phyloP scores from a whole-genome alignment of 1,140 invertebrate species.

The Lucilia cuprina region DNA sequence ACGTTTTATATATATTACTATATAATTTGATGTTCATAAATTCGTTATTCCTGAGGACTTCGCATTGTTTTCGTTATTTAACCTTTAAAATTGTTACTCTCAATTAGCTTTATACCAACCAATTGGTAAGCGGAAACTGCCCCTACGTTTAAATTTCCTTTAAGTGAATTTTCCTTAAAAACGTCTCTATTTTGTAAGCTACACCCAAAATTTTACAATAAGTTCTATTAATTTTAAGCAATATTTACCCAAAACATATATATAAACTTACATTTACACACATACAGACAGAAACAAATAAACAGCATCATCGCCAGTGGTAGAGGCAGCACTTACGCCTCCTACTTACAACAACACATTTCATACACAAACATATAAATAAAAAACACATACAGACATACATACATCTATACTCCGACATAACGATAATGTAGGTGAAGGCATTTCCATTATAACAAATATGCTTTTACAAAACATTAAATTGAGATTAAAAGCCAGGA shows the following conservation, averaged over 20 bases:
- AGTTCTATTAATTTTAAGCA: slow-evolving; percentile 8
- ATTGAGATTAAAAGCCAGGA: slow-evolving; percentile 42
- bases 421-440: slow-evolving; percentile 41
- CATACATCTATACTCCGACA: background rate
- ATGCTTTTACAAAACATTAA: slow-evolving; percentile 40
- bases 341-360: background rate
- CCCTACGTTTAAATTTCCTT: background rate
- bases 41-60: too few species aligned
- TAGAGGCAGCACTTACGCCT: background rate
- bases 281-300: background rate
- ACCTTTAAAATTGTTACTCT: too few species aligned
- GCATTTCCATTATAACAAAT: slow-evolving; percentile 41
- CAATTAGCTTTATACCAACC: too few species aligned
- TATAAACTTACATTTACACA: too few species aligned
- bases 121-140: too few species aligned
- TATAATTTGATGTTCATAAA: too few species aligned
- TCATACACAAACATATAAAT: slow-evolving; percentile 14
- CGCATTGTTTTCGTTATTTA: too few species aligned
- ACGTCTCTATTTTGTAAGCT: background rate
- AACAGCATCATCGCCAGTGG: background rate
- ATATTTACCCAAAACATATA: background rate
- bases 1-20: too few species aligned
- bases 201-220: background rate
- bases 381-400: background rate
- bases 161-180: background rate